phyloP scores from a whole-genome alignment of 2,113 vertebrate genomes.

The Serilophus lunatus region DNA sequence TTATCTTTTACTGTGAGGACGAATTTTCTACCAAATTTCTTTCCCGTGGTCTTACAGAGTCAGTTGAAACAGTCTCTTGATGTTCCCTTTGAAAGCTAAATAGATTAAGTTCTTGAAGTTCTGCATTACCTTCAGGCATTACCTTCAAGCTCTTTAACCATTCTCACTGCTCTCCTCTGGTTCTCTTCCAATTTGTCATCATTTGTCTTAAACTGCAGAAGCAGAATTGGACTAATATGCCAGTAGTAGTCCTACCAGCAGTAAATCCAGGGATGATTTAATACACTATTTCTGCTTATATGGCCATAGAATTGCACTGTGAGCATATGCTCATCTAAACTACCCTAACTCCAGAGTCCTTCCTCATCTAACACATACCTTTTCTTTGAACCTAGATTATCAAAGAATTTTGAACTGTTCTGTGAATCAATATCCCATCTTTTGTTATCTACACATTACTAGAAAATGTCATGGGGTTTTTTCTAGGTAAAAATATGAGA shows the following conservation, averaged over 20 bases:
- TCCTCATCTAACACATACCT: background rate
- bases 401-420: background rate
- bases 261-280: conserved; percentile 3
- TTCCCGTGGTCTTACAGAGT: background rate
- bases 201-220: conserved; percentile 8
- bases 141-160: conserved; percentile 5
- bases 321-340: background rate
- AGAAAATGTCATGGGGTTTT: background rate
- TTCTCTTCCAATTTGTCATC: conserved; percentile 54
- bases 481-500: background rate
- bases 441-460: background rate
- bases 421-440: background rate
- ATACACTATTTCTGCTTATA: background rate
- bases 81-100: conserved; percentile 30
- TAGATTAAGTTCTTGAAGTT: conserved; percentile 4
- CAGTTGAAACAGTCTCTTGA: background rate
- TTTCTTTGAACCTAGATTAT: background rate
- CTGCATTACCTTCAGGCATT: conserved; percentile 5
- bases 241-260: background rate
- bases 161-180: background rate
- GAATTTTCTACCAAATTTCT: background rate
- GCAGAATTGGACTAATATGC: background rate
- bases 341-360: background rate
- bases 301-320: background rate
- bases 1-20: background rate